phyloP scores from a whole-genome alignment of 2,888 invertebrate species.

The Ornithoptera priamus region DNA sequence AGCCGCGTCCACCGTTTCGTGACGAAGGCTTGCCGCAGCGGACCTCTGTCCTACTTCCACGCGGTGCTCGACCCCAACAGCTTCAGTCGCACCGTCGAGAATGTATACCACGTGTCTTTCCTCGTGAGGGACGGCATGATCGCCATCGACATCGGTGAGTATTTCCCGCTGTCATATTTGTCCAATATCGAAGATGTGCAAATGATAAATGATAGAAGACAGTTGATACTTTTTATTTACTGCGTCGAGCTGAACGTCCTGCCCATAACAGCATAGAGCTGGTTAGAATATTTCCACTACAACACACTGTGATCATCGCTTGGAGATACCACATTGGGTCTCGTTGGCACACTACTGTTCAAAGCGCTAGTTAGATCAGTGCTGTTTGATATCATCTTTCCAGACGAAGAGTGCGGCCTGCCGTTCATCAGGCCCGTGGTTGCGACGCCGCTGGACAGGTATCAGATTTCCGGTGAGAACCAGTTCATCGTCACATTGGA shows the following conservation, averaged over 20 bases:
- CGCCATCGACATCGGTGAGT: conserved; percentile 68
- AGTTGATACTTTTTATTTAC: too few species aligned
- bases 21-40: conserved; percentile 51
- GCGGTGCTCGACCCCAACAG: conserved; percentile 79
- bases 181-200: too few species aligned
- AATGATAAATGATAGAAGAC: too few species aligned
- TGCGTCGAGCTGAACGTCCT: too few species aligned
- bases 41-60: conserved; percentile 80
- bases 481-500: conserved; percentile 80
- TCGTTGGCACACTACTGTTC: too few species aligned
- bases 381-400: neutral
- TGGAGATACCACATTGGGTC: too few species aligned
- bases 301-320: too few species aligned
- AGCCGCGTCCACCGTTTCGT: conserved; percentile 72
- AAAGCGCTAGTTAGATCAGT: too few species aligned
- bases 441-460: conserved; percentile 41
- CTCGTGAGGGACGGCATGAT: conserved; percentile 79
- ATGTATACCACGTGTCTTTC: conserved; percentile 83
- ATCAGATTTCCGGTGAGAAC: conserved; percentile 54
- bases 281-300: too few species aligned
- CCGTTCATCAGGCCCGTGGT: conserved; percentile 58
- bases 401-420: conserved; percentile 56
- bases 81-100: conserved; percentile 82
- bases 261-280: too few species aligned
- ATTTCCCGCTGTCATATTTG: neutral